These are phyloP conservation scores for Chamaetylas fuelleborni DNA, from an alignment of 2,113 vertebrate species.

Conservation along the genomic window DNA sequence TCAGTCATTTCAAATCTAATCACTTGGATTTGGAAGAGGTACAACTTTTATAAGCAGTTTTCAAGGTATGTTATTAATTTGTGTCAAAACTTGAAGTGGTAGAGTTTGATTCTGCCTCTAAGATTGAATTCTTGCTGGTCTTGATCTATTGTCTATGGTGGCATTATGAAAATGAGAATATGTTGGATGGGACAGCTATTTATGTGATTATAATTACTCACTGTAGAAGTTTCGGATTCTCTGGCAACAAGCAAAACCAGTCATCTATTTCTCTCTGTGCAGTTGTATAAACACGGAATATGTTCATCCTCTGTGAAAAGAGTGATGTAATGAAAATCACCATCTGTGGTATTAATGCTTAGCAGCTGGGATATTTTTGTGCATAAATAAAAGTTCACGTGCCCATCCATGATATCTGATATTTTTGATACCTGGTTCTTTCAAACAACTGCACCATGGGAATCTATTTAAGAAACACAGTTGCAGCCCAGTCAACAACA, in stretches of 20 bases:
- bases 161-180: not conserved
- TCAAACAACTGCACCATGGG: not conserved
- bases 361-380: not conserved
- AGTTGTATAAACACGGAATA: not conserved
- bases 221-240: not conserved
- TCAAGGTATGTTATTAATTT: not conserved
- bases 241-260: not conserved
- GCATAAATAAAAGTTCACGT: not conserved
- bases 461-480: not conserved
- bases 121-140: not conserved
- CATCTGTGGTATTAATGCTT: not conserved
- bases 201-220: not conserved
- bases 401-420: fast-evolving
- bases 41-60: not conserved
- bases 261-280: not conserved
- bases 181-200: not conserved
- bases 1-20: not conserved
- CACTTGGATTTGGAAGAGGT: not conserved
- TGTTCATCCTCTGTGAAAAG: not conserved
- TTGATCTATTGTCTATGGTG: not conserved
- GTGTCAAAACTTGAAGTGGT: not conserved
- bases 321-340: not conserved
- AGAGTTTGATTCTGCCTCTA: not conserved
- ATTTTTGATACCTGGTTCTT: not conserved
- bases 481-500: not conserved